Percentiles rank a stretch among this genome's conserved stretches.
phyloP scores from a whole-genome alignment of 1,140 invertebrate species.

The Cydia amplana region DNA sequence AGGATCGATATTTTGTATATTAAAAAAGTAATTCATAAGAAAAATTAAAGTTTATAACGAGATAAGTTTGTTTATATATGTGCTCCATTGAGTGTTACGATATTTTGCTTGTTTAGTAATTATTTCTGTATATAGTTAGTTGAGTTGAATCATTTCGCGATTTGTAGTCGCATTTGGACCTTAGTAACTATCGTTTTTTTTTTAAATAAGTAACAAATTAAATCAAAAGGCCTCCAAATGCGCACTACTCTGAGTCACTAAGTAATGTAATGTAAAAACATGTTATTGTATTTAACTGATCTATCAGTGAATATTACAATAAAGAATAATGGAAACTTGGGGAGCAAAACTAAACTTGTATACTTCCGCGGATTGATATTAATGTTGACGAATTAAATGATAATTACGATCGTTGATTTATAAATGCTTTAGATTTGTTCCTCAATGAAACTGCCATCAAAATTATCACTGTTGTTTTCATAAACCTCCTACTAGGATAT shows the following conservation, averaged over 20 bases:
- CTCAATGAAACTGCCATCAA: constrained; percentile 60
- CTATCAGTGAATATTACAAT: constrained; percentile 50
- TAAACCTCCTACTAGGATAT: constrained; percentile 14
- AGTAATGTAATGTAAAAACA: constrained; percentile 49
- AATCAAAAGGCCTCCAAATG: constrained; percentile 46
- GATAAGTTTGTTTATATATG: constrained; percentile 35
- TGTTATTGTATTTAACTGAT: constrained; percentile 44
- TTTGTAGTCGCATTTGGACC: constrained; percentile 48
- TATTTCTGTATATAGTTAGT: constrained; percentile 45
- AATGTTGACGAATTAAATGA: constrained; percentile 48
- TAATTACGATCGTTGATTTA: constrained; percentile 47
- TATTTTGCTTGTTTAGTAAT: constrained; percentile 43
- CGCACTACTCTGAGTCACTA: constrained; percentile 48
- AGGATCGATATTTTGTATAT: constrained; percentile 31
- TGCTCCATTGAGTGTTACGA: constrained; percentile 39
- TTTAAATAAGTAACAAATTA: constrained; percentile 37
- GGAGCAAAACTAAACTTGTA: constrained; percentile 66
- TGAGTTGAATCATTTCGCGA: constrained; percentile 37
- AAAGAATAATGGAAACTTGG: constrained; percentile 58
- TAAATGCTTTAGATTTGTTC: constrained; percentile 67
- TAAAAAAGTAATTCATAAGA: constrained; percentile 12
- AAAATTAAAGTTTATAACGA: constrained; percentile 25
- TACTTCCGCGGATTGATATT: constrained; percentile 44
- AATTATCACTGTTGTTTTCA: constrained; percentile 42
- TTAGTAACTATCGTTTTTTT: constrained; percentile 39